phyloP scores from a whole-genome alignment of 2,888 invertebrate species.

The Tetragnatha montana region DNA sequence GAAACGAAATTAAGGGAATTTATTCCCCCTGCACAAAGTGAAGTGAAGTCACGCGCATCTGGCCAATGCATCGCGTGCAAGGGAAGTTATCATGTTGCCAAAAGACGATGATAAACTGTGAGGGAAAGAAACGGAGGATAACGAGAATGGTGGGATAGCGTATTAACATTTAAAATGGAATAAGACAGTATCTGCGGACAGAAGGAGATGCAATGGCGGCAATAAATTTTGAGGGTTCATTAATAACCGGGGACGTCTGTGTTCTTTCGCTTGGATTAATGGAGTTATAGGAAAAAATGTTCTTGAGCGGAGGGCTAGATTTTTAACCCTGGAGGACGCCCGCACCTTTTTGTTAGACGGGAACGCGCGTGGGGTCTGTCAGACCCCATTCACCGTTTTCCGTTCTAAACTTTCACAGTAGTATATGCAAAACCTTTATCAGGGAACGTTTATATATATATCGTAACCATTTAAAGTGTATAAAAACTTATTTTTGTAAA shows the following conservation, averaged over 20 bases:
- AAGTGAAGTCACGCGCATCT: constrained; percentile 1
- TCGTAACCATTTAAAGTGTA: too few species aligned
- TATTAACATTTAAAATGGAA: constrained; percentile 29
- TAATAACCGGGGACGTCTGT: not conserved
- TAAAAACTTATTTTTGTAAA: too few species aligned
- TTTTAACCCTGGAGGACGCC: too few species aligned
- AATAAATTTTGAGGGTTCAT: not conserved
- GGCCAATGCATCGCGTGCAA: constrained; percentile 10
- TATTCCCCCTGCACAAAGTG: not conserved
- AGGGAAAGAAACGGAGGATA: constrained; percentile 3
- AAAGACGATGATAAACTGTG: constrained; percentile 24
- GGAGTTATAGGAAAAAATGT: not conserved
- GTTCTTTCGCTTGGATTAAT: not conserved
- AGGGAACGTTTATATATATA: too few species aligned
- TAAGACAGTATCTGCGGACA: constrained; percentile 2
- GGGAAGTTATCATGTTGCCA: constrained; percentile 6
- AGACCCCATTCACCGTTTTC: too few species aligned
- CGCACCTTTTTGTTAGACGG: too few species aligned
- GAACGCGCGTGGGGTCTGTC: too few species aligned
- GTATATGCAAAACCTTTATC: too few species aligned
- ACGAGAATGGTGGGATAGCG: not conserved
- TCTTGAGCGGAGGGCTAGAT: too few species aligned
- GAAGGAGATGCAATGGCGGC: not conserved
- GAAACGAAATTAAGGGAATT: too few species aligned
- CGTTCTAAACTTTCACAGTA: too few species aligned